Conservation (phyloP, 2,113 vertebrate species). For the Crocuta crocuta region DNA sequence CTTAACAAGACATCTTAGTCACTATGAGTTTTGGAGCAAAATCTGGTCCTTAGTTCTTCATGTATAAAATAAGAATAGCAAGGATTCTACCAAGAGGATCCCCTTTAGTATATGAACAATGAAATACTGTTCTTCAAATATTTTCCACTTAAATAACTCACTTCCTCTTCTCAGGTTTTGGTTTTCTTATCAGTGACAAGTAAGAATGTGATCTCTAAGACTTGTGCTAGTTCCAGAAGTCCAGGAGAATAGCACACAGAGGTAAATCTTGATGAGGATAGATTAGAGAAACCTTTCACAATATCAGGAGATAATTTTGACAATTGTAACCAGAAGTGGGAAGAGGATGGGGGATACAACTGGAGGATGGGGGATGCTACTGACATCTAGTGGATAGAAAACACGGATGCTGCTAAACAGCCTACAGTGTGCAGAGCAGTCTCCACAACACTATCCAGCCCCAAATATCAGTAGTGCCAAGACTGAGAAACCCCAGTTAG, state of each 20-base stretch:
- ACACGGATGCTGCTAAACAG: background rate
- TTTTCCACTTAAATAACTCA: background rate
- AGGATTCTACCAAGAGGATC: background rate
- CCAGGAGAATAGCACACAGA: background rate
- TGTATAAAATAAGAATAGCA: background rate
- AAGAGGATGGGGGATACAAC: background rate
- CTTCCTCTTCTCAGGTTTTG: background rate
- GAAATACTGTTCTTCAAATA: background rate
- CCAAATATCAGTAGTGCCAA: background rate
- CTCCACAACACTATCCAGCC: background rate
- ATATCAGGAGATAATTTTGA: background rate
- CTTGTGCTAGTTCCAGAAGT: background rate
- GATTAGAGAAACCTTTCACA: background rate
- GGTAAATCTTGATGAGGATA: background rate
- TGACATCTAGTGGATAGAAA: background rate
- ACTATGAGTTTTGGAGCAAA: background rate
- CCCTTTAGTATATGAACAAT: background rate
- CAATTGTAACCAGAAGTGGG: background rate
- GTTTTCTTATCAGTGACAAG: background rate
- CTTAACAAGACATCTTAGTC: background rate
- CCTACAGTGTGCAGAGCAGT: background rate
- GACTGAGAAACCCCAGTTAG: background rate
- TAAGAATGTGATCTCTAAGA: background rate
- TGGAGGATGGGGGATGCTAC: background rate
- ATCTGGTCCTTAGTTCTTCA: background rate